phyloP scores from a whole-genome alignment of 1,140 invertebrate species.

The Asbolus verrucosus region DNA sequence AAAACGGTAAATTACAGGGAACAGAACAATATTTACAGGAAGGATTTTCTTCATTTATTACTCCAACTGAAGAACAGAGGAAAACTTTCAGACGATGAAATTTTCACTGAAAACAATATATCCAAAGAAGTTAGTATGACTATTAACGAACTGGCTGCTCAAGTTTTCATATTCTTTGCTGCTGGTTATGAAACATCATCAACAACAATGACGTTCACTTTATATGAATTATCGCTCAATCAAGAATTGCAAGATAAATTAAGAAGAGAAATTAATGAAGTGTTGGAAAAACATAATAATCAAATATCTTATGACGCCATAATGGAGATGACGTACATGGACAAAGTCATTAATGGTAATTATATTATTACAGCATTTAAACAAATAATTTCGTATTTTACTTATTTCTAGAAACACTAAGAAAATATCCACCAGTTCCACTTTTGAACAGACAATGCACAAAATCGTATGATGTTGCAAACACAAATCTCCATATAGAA shows the following conservation, averaged over 20 bases:
- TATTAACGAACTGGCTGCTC: slow-evolving; percentile 49
- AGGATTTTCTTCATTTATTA: slow-evolving; percentile 69
- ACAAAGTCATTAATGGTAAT: slow-evolving; percentile 64
- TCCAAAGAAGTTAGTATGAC: slow-evolving; percentile 20
- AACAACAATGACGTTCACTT: slow-evolving; percentile 64
- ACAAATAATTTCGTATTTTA: too few species aligned
- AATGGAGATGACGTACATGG: slow-evolving; percentile 67
- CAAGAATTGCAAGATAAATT: slow-evolving; percentile 66
- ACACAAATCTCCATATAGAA: slow-evolving; percentile 50
- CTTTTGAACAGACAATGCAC: slow-evolving; percentile 67
- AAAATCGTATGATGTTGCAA: slow-evolving; percentile 64
- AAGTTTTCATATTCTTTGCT: slow-evolving; percentile 57
- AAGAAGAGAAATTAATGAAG: slow-evolving; percentile 66
- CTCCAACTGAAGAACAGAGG: slow-evolving; percentile 64
- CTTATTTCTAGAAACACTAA: slow-evolving; percentile 69
- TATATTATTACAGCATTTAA: too few species aligned
- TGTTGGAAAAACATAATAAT: slow-evolving; percentile 65
- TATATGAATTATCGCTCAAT: slow-evolving; percentile 67
- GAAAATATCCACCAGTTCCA: slow-evolving; percentile 68
- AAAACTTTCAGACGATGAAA: slow-evolving; percentile 27
- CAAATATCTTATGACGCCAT: slow-evolving; percentile 70
- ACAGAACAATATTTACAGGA: slow-evolving; percentile 61
- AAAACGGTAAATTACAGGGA: slow-evolving; percentile 66
- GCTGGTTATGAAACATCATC: slow-evolving; percentile 69
- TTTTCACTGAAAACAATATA: slow-evolving; percentile 2